Evolutionary conservation across 92 coral and sea anemone species (phyloP), one percentile per base, ranked within the genome.

Genomic region (Scolanthus callimorphus): DNA sequence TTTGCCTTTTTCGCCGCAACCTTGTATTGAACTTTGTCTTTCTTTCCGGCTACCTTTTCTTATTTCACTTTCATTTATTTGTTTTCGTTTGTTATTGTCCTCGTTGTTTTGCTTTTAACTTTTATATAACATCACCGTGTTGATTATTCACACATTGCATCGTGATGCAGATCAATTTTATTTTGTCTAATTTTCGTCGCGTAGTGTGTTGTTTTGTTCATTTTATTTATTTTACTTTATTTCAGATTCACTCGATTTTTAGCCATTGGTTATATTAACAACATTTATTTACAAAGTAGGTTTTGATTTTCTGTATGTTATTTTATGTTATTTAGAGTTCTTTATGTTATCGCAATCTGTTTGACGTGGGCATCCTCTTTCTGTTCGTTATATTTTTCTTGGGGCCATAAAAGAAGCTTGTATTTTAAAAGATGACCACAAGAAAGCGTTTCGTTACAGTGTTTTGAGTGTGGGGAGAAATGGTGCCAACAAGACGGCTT

Each of bases 181-280:
- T 46, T 46, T 46, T 46, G 12, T 46, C 23, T 10, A 6, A 11
- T 46, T 9, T 46, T 46, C 43, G 6, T 46, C 17, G 52, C 19
- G 8, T 46, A 46, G 4, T 46, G 8, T 9, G 17, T 20, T 20
- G 4, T 19, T 19, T 15, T 38, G 2, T 51, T 65, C 4, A 52
- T 52, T 15, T 20, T 50, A 2, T 17, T 49, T 28, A 4, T 43
- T 65, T 26, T 65, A 13, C 39, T 48, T 11, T 41, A 17, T 68
- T 68, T 44, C 58, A 68, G 75, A 68, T 57, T 68, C 75, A 25
- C 58, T 68, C 41, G 75, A 68, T 60, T 68, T 68, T 34, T 68
- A 68, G 51, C 44, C 20, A 17, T 24, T 53, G 55, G 47, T 68
- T 68, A 43, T 31, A 27, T 49, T 48, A 29, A 4, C 30, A 43